Base-by-base conservation (phyloP, 2,797 vertebrate species). In the Chiroxiphia lanceolata region DNA sequence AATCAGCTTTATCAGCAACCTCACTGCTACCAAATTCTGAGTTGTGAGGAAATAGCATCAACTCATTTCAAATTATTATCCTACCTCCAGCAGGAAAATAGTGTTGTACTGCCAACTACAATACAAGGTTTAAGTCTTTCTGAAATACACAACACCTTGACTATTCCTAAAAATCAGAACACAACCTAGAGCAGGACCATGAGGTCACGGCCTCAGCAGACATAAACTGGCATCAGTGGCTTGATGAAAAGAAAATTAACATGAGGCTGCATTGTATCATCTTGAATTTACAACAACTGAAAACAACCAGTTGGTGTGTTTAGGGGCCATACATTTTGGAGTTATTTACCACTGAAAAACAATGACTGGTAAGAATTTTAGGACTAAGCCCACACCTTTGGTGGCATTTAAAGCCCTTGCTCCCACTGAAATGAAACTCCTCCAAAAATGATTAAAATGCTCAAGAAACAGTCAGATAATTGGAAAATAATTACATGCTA, bases 401-500 rank as follows among this genome's bases (percentile, higher is more conserved):
- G 11, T 31, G 23, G 7, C 34, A 76, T 92, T 87, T 76, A 54
- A 91, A 88, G 36, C 18, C n/a, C 10, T 67, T 63, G 6, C 6
- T 84, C 27, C 19, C 16, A 40, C 6, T 64, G 36, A 94, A 89
- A 71, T 64, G 1, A 80, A 90, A 65, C 16, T 79, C 31, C 15
- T 79, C 59, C 29, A 88, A 34, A 88, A 90, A 34, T 54, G 29
- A 88, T 87, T 90, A 56, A 92, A 93, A 84, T 47, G 27, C 67
- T 83, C 48, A 77, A 69, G 50, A 70, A 90, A 57, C 14, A 63
- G 45, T 68, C 7, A 61, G 29, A 83, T 86, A 95, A 92, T 47
- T 86, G 81, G 51, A 91, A 96, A 96, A 95, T 87, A 97, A 95
- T 96, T 85, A 44, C 57, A 87, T 76, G 50, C 61, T 91, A 67